A percentile compares a stretch with the other conserved stretches of the same genome.
These are phyloP conservation scores for Chymomyza fuscimana DNA, from an alignment of 2,888 invertebrate species.

Conservation along the genomic window DNA sequence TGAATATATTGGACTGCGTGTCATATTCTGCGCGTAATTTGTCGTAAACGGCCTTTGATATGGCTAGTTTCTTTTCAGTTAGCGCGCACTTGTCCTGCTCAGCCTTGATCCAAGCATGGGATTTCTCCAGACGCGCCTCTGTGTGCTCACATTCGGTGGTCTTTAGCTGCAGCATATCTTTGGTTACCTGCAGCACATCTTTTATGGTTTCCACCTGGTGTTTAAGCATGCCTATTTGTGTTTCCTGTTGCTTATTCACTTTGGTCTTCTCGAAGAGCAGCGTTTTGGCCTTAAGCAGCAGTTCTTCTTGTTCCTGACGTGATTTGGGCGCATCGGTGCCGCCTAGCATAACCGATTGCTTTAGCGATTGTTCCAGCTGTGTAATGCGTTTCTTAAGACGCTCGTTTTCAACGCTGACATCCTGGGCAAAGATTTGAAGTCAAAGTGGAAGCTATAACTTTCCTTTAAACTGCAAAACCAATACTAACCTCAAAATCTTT, in stretches of 20 bases:
- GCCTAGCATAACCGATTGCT: constrained; percentile 77
- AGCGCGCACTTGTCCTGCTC: constrained; percentile 87
- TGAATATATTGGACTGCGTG: constrained; percentile 87
- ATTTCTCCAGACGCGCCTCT: constrained; percentile 83
- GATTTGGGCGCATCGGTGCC: constrained; percentile 77
- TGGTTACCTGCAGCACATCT: constrained; percentile 90
- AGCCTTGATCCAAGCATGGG: constrained; percentile 83
- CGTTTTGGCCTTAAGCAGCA: constrained; percentile 85
- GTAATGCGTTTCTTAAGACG: constrained; percentile 72
- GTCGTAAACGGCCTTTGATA: constrained; percentile 86
- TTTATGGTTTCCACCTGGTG: constrained; percentile 88
- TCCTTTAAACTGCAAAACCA: neutral
- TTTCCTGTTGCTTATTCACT: constrained; percentile 88
- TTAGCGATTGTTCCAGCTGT: constrained; percentile 77
- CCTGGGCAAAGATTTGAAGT: constrained; percentile 50
- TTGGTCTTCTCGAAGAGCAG: constrained; percentile 88
- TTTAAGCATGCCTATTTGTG: constrained; percentile 85
- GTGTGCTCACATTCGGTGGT: constrained; percentile 89
- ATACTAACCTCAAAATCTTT: constrained; percentile 79
- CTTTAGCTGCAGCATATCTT: constrained; percentile 88
- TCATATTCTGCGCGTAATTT: constrained; percentile 89
- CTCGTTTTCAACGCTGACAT: constrained; percentile 75
- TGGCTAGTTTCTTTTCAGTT: constrained; percentile 86
- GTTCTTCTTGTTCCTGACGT: constrained; percentile 77
- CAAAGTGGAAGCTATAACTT: neutral